Percentiles rank a stretch among this genome's conserved stretches.
Evolutionary conservation across 2,888 invertebrate species (phyloP).

Genomic region (Pseudococcus viburni): DNA sequence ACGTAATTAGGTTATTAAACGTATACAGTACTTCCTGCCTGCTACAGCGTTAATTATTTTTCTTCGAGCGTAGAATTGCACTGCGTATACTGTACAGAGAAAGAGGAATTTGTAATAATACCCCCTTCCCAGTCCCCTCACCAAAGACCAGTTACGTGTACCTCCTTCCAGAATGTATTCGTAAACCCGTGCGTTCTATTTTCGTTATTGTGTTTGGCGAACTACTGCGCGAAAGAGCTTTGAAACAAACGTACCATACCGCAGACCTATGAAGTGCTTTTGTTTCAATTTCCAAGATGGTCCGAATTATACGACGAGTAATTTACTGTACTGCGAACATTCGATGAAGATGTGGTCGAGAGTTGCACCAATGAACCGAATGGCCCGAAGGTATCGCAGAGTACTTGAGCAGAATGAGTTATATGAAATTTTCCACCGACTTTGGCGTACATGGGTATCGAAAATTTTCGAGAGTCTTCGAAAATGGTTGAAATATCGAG

Average conservation of each 20-base stretch:
- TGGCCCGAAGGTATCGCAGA: too few species aligned
- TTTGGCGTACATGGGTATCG: too few species aligned
- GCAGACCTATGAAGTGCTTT: not conserved
- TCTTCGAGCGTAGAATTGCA: not conserved
- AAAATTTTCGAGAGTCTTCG: too few species aligned
- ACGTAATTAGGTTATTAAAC: constrained; percentile 45
- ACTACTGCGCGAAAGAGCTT: not conserved
- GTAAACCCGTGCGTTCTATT: not conserved
- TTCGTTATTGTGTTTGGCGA: constrained; percentile 28
- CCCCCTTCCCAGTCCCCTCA: not conserved
- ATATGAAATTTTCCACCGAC: too few species aligned
- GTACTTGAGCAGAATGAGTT: too few species aligned
- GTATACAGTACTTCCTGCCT: constrained; percentile 36
- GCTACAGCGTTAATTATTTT: constrained; percentile 15
- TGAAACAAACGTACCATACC: not conserved
- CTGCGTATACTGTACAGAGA: not conserved
- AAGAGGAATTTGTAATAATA: not conserved
- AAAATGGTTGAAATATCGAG: too few species aligned
- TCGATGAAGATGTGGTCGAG: too few species aligned
- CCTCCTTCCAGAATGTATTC: not conserved
- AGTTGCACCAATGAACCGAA: too few species aligned
- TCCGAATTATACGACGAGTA: not conserved
- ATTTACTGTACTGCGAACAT: too few species aligned
- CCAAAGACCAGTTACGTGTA: not conserved
- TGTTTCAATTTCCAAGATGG: not conserved